Evolutionary conservation across 2,113 vertebrate species (phyloP).

Genomic region (Pangasianodon hypophthalmus): DNA sequence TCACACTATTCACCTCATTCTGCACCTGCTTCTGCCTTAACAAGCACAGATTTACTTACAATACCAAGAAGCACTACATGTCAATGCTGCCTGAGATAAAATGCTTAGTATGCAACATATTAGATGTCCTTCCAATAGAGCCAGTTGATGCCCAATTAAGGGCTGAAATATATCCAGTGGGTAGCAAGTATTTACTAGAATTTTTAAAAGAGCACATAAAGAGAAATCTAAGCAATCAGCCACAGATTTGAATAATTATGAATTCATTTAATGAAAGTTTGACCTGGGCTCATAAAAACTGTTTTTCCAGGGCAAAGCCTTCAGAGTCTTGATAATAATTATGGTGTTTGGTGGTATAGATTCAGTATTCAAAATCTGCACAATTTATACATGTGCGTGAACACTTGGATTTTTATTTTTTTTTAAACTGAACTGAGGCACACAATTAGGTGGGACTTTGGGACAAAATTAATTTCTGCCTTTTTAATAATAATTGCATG

Average conservation of each 20-base stretch:
- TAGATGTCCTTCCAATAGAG: neutral
- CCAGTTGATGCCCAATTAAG: neutral
- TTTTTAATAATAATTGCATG: neutral
- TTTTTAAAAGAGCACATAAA: slow-evolving; percentile 2
- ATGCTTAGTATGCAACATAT: neutral
- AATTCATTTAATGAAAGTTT: neutral
- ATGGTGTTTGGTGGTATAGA: neutral
- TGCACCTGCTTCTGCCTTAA: neutral
- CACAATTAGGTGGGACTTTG: slow-evolving; percentile 4
- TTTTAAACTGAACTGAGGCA: neutral
- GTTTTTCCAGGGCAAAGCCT: neutral
- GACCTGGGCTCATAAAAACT: neutral
- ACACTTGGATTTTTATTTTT: neutral
- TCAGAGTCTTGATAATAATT: neutral
- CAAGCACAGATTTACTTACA: neutral
- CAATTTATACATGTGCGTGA: neutral
- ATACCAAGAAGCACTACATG: neutral
- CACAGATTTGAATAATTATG: neutral
- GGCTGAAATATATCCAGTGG: neutral
- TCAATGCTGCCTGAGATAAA: neutral
- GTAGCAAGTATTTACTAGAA: neutral
- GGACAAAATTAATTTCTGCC: neutral
- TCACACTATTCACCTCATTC: neutral
- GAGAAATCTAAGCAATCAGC: neutral
- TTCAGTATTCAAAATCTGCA: neutral